These are phyloP conservation scores for Echinometra lucunter DNA, from an alignment of 53 echinoderm and acorn worm species.

Conservation along the genomic window DNA sequence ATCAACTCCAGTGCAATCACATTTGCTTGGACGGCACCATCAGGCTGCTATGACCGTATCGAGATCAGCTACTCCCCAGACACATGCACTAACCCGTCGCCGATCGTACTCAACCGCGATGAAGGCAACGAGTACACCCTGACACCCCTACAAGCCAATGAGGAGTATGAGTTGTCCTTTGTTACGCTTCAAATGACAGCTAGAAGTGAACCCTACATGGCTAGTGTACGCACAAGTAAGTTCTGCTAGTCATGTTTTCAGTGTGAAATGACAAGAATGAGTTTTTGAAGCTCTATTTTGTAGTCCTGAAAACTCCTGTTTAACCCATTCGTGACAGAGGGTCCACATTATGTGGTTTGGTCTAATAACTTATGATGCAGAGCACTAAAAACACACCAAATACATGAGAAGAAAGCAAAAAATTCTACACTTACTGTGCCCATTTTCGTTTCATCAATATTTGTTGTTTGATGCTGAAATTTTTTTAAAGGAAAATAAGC, in stretches of 20 bases:
- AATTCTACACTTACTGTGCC: too few relatives aligned
- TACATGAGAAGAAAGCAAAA: too few relatives aligned
- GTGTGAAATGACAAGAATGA: neutral
- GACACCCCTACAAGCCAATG: slow-evolving; percentile 30
- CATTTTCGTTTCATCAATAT: too few relatives aligned
- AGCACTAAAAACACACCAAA: too few relatives aligned
- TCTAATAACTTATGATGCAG: too few relatives aligned
- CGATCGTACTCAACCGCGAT: neutral
- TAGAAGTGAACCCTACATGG: neutral
- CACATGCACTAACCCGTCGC: slow-evolving; percentile 67
- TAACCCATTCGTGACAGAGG: too few relatives aligned
- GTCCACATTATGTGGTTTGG: too few relatives aligned
- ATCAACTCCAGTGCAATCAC: slow-evolving; percentile 66
- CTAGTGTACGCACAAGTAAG: slow-evolving; percentile 54
- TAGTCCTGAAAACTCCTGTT: too few relatives aligned
- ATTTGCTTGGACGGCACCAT: slow-evolving; percentile 27
- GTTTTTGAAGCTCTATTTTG: neutral
- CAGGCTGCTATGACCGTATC: slow-evolving; percentile 61
- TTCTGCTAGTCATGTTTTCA: neutral
- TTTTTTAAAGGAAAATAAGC: too few relatives aligned
- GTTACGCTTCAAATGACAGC: slow-evolving; percentile 46
- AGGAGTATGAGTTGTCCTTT: slow-evolving; percentile 45
- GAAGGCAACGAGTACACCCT: slow-evolving; percentile 29
- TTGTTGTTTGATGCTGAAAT: too few relatives aligned
- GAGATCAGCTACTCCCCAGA: slow-evolving; percentile 65